Percentiles rank a stretch among this genome's conserved stretches.
These are phyloP conservation scores for Euproctis similis DNA, from an alignment of 2,888 invertebrate species.

Conservation along the genomic window DNA sequence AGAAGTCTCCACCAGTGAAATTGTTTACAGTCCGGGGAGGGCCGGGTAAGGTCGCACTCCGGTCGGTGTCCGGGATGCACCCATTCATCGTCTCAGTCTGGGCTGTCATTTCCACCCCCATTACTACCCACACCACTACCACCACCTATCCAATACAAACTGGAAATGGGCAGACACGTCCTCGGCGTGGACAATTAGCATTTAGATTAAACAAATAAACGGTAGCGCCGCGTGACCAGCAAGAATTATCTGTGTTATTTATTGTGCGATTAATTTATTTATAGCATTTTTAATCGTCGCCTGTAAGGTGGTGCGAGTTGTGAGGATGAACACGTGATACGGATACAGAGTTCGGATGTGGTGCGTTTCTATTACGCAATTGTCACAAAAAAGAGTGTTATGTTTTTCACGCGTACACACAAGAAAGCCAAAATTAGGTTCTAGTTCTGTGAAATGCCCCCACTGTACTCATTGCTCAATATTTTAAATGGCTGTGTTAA, in stretches of 20 bases:
- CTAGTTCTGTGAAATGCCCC: too few species aligned
- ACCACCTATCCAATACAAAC: constrained; percentile 4
- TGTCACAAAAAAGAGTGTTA: too few species aligned
- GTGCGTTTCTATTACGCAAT: too few species aligned
- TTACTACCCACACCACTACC: constrained; percentile 1
- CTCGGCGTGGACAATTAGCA: constrained; percentile 51
- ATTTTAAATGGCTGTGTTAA: too few species aligned
- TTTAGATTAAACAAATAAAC: constrained; percentile 69
- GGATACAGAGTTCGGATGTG: too few species aligned
- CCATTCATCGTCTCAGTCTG: constrained; percentile 20
- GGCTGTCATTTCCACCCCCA: constrained; percentile 4
- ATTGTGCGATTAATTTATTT: constrained; percentile 49
- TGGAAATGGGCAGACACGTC: constrained; percentile 14
- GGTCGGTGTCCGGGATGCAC: constrained; percentile 18
- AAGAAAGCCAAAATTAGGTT: too few species aligned
- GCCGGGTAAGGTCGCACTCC: neutral
- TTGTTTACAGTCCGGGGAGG: constrained; percentile 16
- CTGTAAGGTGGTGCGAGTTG: too few species aligned
- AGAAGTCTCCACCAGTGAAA: constrained; percentile 6
- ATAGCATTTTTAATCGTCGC: constrained; percentile 34
- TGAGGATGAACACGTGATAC: too few species aligned
- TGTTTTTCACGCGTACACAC: too few species aligned
- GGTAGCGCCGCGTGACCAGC: constrained; percentile 44
- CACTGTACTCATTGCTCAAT: too few species aligned
- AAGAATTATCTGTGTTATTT: constrained; percentile 50